Base-by-base conservation (phyloP, 2,797 vertebrate genomes). In the Spondyliosoma cantharus region DNA sequence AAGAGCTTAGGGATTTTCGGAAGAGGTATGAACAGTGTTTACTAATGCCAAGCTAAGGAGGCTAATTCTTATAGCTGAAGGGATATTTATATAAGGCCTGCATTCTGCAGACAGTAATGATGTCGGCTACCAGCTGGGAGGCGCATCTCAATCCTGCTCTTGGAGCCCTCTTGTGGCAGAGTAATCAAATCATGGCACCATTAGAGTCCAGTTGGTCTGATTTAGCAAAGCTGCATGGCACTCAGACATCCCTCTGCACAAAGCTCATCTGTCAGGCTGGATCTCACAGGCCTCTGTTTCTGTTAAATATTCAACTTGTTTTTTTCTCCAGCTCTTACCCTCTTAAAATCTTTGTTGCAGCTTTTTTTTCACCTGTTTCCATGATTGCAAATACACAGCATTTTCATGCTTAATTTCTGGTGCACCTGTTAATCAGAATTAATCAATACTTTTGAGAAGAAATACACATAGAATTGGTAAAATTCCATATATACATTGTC, bases 51-150 rank as follows among this genome's bases (percentile, higher is more conserved):
- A 49, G 58, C 83, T 90, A 90, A 93, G 85, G 61, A 90, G 82
- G 86, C 84, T 93, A 91, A 93, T 93, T 93, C 90, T 84, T 83
- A 57, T 81, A 67, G 80, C 77, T 80, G 66, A 84, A 68, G 72
- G 76, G 87, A 80, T 92, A 92, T 94, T 94, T 93, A 87, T 91
- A 91, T 57, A 84, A 79, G 67, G 74, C 86, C 92, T 87, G 76
- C 60, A 80, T 90, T 90, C 79, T 86, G 80, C 65, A 86, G 83
- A 82, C 78, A 76, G 73, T 75, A 70, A 80, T 87, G 70, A 71
- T 85, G 72, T 81, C 84, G 73, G 80, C 79, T 81, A 65, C 74
- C 76, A 84, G 84, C 77, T 81, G 81, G 65, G 54, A 24, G 76
- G 56, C 6, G 15, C 54, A 62, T 56, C 72, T 61, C 77, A 71